Percentiles rank a stretch among this genome's conserved stretches.
Conservation (phyloP, 2,797 vertebrate genomes). For the Psittacula echo region DNA sequence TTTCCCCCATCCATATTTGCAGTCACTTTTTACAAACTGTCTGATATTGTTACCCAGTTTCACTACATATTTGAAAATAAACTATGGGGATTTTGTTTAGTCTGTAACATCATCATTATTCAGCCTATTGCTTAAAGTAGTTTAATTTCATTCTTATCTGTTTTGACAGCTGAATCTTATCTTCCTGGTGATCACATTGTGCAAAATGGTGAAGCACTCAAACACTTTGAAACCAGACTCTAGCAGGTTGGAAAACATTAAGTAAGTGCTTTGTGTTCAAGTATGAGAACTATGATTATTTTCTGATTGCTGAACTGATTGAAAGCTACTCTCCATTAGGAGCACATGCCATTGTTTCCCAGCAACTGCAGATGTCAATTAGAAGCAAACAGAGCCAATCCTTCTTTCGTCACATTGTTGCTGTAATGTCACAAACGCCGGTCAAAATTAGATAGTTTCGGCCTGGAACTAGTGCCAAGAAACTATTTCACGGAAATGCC, state of each 20-base stretch:
- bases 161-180: slow-evolving; percentile 97
- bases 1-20: background rate
- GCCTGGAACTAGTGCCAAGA: slow-evolving; percentile 68
- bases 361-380: slow-evolving; percentile 74
- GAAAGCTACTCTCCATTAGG: slow-evolving; percentile 76
- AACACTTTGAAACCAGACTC: slow-evolving; percentile 99
- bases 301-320: slow-evolving; percentile 77
- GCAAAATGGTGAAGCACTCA: slow-evolving; percentile 99
- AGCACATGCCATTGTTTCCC: slow-evolving; percentile 71
- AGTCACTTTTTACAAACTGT: background rate
- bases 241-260: slow-evolving; percentile 99
- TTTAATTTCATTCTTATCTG: slow-evolving; percentile 78
- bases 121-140: slow-evolving; percentile 42
- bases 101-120: slow-evolving; percentile 56
- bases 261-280: slow-evolving; percentile 90
- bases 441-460: slow-evolving; percentile 77
- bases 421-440: slow-evolving; percentile 64
- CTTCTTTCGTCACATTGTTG: slow-evolving; percentile 67
- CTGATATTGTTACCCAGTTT: background rate
- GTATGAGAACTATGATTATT: slow-evolving; percentile 74
- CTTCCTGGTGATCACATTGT: slow-evolving; percentile 99
- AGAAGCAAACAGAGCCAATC: slow-evolving; percentile 70
- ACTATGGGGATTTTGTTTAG: slow-evolving; percentile 38
- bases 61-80: slow-evolving; percentile 39
- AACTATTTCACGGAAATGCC: slow-evolving; percentile 74